These are phyloP conservation scores for Cephus nigrinus DNA, from an alignment of 2,888 invertebrate species.

Conservation along the genomic window DNA sequence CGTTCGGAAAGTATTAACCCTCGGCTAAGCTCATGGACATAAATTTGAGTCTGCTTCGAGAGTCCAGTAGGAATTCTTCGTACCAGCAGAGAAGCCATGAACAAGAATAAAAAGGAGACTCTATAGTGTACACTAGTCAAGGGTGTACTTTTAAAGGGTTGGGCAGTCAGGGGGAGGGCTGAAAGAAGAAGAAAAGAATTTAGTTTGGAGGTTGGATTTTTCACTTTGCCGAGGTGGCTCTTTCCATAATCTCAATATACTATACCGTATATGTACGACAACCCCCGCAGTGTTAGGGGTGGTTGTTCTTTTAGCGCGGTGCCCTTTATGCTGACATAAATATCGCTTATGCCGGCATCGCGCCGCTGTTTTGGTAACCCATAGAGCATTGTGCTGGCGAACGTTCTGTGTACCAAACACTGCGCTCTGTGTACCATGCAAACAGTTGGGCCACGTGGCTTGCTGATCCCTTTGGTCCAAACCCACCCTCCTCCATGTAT, in stretches of 20 bases:
- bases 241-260: background rate
- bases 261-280: background rate
- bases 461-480: constrained; percentile 30
- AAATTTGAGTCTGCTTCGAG: constrained; percentile 13
- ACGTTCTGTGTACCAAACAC: constrained; percentile 58
- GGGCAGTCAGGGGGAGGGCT: background rate
- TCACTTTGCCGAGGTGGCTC: constrained; percentile 6
- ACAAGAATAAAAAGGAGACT: background rate
- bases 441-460: constrained; percentile 62
- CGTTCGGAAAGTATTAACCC: constrained; percentile 22
- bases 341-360: constrained; percentile 64
- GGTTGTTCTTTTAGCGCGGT: constrained; percentile 61
- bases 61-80: background rate
- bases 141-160: too few relatives aligned
- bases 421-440: constrained; percentile 61
- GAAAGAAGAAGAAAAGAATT: background rate
- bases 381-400: constrained; percentile 61
- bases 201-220: background rate
- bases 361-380: constrained; percentile 65
- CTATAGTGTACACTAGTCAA: background rate
- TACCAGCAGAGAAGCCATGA: background rate
- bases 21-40: constrained; percentile 20
- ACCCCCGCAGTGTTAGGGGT: constrained; percentile 20
- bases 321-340: constrained; percentile 65
- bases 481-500: background rate